Base-by-base conservation (phyloP, 1,140 invertebrate genomes). In the Drosophila kurseongensis region DNA sequence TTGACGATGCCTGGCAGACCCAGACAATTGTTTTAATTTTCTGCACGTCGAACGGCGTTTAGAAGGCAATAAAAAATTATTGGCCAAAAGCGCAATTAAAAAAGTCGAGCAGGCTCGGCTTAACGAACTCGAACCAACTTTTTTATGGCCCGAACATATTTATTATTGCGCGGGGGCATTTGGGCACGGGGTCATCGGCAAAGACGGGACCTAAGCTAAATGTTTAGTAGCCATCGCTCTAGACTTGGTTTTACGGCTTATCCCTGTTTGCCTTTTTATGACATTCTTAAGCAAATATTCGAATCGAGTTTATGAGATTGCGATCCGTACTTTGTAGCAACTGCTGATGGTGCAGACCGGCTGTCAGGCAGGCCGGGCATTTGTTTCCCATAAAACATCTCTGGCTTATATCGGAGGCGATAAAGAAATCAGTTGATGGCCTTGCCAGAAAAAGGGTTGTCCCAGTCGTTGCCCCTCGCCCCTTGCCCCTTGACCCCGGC, bases 1-100 rank as follows among this genome's bases (percentile, higher is more conserved):
- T 67, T 59, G 52, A 65, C 57, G 66, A 62, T 41, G 36, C 38
- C 59, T 32, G 50, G 12, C 8, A 12, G 48, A 55, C 61, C 54
- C 81, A 68, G 81, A 74, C 83, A 89, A 88, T 88, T 88, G 84
- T 69, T 89, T 80, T 84, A 74, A 88, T 88, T 88, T 78, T 63
- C 55, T 18, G 48, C 36, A 45, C 62, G 29, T 58, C 40, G 48
- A 13, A 9, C 16, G 44, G 54, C 83, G 80, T 80, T 88, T 88
- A 88, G 79, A 83, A 69, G 68, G 62, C 59, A 68, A 84, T 89
- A 78, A 89, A 89, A 86, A 89, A 80, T 78, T 78, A 89, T 89
- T 80, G 74, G 58, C 54, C 75, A 68, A 77, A 13, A 72, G 84
- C 61, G 52, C 84, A 89, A 89, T 89, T 89, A 89, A 89, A 78